Evolutionary conservation across 2,113 vertebrate genomes (phyloP), one percentile per base, ranked within the genome.

Genomic region (Ageneiosus marmoratus): DNA sequence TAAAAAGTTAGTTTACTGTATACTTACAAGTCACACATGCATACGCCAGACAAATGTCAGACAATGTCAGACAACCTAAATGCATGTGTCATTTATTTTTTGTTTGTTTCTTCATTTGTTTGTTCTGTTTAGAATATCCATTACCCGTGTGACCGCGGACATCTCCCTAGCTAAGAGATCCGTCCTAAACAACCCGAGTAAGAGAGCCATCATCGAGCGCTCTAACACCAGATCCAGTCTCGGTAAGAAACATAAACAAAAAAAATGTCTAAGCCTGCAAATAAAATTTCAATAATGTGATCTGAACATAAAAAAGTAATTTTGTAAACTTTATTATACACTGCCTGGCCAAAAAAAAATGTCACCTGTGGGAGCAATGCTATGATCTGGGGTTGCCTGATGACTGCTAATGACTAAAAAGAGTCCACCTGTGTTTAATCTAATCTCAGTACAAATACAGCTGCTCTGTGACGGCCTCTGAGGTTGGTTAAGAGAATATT

Each of bases 121-220:
- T 16, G 1, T 16, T 81, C 41, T 79, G 20, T 62, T 0, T 88
- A 99, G 97, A 92, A 99, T 99, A 93, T 97, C 97, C 34, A 99
- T 99, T 90, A 99, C 97, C 0, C 94, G 97, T 48, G 97, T 99
- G 67, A 99, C 97, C 0, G 97, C 97, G 0, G 97, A 99, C 88
- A 98, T 98, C 85, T 98, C 97, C 0, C 89, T 99, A 87, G 97
- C 97, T 86, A 99, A 99, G 87, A 94, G 97, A 81, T 98, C 97
- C 0, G 97, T 99, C 65, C 95, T 99, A 62, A 99, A 99, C 93
- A 99, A 98, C 91, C 97, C 97, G 88, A 99, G 96, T 92, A 98
- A 98, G 84, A 95, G 97, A 87, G 96, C 96, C 85, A 98, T 99
- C 89, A 98, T 99, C 0, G 97, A 98, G 84, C 92, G 97, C 77